Conservation (phyloP, 64 coral and sea anemone species). For the Montipora sp. region DNA sequence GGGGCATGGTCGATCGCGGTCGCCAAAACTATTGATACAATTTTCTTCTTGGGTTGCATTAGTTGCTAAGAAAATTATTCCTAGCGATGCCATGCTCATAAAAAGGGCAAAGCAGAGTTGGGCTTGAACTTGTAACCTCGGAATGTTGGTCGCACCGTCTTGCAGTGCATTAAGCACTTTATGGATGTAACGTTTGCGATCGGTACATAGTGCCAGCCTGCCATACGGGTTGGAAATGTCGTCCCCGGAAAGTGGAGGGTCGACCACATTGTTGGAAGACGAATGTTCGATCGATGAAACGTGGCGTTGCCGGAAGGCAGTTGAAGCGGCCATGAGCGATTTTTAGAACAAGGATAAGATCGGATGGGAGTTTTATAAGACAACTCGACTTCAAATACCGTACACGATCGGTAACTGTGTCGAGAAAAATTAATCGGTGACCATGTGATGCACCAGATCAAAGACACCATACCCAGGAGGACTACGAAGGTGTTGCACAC, state of each 20-base stretch:
- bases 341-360: not conserved
- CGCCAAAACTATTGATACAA: not conserved
- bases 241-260: not conserved
- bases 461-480: not conserved
- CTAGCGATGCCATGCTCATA: not conserved
- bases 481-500: not conserved
- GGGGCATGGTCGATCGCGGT: not conserved
- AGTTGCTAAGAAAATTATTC: not conserved
- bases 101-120: conserved; percentile 1
- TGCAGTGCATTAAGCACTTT: not conserved
- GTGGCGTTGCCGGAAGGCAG: not conserved
- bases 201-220: conserved; percentile 10
- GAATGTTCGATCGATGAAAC: not conserved
- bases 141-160: conserved; percentile 12
- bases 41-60: not conserved
- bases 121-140: not conserved
- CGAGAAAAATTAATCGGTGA: not conserved
- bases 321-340: not conserved
- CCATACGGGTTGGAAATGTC: conserved; percentile 36
- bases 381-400: not conserved
- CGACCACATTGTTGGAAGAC: not conserved
- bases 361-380: not conserved
- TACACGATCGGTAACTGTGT: not conserved
- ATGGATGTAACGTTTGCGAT: conserved; percentile 9
- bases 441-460: not conserved